Evolutionary conservation across 2,113 vertebrate species (phyloP).

Genomic region (Hucho hucho): DNA sequence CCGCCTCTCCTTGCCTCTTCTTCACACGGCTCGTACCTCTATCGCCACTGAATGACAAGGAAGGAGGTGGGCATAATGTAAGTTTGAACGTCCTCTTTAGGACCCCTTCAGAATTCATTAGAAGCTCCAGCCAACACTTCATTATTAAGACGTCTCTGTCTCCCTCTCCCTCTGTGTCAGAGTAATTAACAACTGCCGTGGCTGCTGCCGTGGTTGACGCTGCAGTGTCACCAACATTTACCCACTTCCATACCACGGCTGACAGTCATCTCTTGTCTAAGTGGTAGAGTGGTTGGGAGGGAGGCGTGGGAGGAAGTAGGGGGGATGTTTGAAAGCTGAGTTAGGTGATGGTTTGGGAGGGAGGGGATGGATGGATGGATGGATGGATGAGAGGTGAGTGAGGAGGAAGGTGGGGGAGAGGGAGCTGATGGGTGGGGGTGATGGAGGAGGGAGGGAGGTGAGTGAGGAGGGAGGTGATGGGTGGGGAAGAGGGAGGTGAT

Average conservation of each 20-base stretch:
- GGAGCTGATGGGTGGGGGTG: too few relatives aligned
- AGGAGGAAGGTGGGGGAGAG: too few relatives aligned
- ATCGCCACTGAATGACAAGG: conserved; percentile 1
- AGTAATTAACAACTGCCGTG: conserved; percentile 43
- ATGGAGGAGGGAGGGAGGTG: too few relatives aligned
- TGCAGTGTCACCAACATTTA: conserved; percentile 35
- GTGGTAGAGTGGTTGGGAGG: conserved; percentile 16
- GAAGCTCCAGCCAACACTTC: conserved; percentile 30
- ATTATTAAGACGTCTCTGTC: conserved; percentile 15
- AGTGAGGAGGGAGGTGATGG: too few relatives aligned
- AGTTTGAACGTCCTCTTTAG: conserved; percentile 46
- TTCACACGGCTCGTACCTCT: not conserved
- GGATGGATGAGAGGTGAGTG: too few relatives aligned
- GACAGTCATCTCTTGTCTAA: conserved; percentile 43
- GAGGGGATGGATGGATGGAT: not conserved
- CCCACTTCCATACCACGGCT: conserved; percentile 9
- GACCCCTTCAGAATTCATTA: conserved; percentile 42
- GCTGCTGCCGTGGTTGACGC: conserved; percentile 18
- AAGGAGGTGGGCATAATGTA: conserved; percentile 37
- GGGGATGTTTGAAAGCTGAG: not conserved
- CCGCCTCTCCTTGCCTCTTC: not conserved
- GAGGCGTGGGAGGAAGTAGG: not conserved
- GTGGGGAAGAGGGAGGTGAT: too few relatives aligned
- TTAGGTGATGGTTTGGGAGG: not conserved
- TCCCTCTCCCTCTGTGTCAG: conserved; percentile 32